phyloP scores from a whole-genome alignment of 2,888 invertebrate genomes.

The Synergus itoensis region DNA sequence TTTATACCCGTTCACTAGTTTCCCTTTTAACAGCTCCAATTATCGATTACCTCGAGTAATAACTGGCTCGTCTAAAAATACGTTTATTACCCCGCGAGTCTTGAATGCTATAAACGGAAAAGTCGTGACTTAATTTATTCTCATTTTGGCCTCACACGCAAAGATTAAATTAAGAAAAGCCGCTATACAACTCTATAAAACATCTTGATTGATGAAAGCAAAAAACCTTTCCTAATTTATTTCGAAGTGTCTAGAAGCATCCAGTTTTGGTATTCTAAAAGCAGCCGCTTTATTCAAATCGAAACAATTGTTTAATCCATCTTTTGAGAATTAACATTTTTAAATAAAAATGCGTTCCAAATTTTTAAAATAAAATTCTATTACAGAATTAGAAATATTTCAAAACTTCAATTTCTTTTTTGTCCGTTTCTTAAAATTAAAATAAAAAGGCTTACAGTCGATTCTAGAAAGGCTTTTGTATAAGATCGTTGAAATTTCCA shows the following conservation, averaged over 20 bases:
- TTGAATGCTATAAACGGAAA: slow-evolving; percentile 18
- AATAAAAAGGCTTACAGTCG: background rate
- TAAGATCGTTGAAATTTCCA: slow-evolving; percentile 66
- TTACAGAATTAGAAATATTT: no score
- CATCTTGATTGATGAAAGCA: background rate
- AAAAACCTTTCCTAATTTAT: background rate
- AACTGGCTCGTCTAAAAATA: slow-evolving; percentile 35
- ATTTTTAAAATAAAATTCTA: no score
- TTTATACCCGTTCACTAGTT: slow-evolving; percentile 15
- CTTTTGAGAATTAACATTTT: no score
- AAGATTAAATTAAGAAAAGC: slow-evolving; percentile 9
- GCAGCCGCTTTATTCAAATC: background rate
- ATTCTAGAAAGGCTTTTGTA: slow-evolving; percentile 27
- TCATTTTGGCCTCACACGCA: slow-evolving; percentile 8
- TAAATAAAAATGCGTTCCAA: no score
- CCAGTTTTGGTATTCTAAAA: background rate
- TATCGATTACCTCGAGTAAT: slow-evolving; percentile 24
- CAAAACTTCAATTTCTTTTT: no score
- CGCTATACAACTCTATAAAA: background rate
- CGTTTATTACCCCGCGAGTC: slow-evolving; percentile 12
- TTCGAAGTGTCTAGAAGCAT: no score
- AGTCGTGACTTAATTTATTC: slow-evolving; percentile 28
- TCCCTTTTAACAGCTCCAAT: slow-evolving; percentile 25
- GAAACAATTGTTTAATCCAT: background rate
- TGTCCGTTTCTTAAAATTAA: background rate